Percentiles rank a stretch among this genome's conserved stretches.
phyloP scores from a whole-genome alignment of 2,888 invertebrate species.

The Orthonevra nobilis region DNA sequence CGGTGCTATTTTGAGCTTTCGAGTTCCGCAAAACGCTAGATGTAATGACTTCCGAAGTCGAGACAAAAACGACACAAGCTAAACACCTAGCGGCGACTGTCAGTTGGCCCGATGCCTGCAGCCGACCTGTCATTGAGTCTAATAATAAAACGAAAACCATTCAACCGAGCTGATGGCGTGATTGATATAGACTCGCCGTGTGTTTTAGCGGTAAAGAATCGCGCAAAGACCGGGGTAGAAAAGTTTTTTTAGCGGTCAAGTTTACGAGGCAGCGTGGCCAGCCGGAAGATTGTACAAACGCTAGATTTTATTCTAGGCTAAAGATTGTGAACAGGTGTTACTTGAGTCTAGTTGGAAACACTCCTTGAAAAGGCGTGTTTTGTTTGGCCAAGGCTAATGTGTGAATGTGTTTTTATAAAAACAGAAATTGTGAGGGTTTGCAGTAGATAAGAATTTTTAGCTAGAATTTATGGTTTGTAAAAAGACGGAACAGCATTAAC shows the following conservation, averaged over 20 bases:
- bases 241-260: slow-evolving; percentile 26
- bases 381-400: no score
- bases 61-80: slow-evolving; percentile 41
- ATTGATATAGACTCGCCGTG: slow-evolving; percentile 12
- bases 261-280: background rate
- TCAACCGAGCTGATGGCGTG: slow-evolving; percentile 28
- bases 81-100: slow-evolving; percentile 47
- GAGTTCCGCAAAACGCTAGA: slow-evolving; percentile 35
- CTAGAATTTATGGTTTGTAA: no score
- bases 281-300: slow-evolving; percentile 10
- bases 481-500: no score
- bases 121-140: slow-evolving; percentile 61
- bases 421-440: no score
- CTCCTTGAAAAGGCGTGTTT: no score
- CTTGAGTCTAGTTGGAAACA: no score
- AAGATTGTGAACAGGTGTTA: slow-evolving; percentile 10
- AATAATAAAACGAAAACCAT: slow-evolving; percentile 47
- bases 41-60: slow-evolving; percentile 59
- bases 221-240: background rate
- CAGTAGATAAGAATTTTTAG: no score
- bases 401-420: no score
- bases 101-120: slow-evolving; percentile 60
- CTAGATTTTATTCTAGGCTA: slow-evolving; percentile 8
- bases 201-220: no score
- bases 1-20: slow-evolving; percentile 48